Evolutionary conservation across 2,888 invertebrate genomes (phyloP).

Genomic region (Cheilosia pagana): DNA sequence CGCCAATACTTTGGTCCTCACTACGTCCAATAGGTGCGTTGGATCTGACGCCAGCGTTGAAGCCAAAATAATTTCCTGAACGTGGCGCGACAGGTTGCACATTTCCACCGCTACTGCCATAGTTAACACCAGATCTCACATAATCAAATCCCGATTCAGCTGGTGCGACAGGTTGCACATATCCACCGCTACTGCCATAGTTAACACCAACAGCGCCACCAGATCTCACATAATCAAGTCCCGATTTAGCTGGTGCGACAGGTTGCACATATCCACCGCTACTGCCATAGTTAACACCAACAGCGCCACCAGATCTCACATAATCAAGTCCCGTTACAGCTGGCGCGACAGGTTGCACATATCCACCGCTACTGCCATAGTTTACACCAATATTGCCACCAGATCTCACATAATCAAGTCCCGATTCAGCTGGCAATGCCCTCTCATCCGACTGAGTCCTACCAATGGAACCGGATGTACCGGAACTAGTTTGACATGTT

Average conservation of each 20-base stretch:
- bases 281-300: background rate
- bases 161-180: no score
- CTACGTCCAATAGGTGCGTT: slow-evolving; percentile 16
- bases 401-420: background rate
- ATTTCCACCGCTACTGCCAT: background rate
- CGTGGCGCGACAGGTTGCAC: no score
- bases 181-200: background rate
- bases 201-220: background rate
- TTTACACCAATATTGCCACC: background rate
- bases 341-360: no score
- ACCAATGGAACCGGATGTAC: background rate
- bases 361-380: background rate
- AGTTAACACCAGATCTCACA: background rate
- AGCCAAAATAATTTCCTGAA: background rate
- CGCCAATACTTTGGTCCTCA: slow-evolving; percentile 48
- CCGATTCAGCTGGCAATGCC: slow-evolving; percentile 1
- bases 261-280: no score
- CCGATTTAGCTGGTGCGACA: background rate
- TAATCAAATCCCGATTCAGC: no score
- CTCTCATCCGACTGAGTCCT: background rate
- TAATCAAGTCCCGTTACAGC: no score
- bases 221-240: background rate
- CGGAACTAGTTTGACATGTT: background rate
- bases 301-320: no score
- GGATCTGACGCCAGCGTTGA: slow-evolving; percentile 51